Percentiles rank a stretch among this genome's conserved stretches.
Evolutionary conservation across 2,888 invertebrate species (phyloP).

Genomic region (Leptinotarsa peninsularis): DNA sequence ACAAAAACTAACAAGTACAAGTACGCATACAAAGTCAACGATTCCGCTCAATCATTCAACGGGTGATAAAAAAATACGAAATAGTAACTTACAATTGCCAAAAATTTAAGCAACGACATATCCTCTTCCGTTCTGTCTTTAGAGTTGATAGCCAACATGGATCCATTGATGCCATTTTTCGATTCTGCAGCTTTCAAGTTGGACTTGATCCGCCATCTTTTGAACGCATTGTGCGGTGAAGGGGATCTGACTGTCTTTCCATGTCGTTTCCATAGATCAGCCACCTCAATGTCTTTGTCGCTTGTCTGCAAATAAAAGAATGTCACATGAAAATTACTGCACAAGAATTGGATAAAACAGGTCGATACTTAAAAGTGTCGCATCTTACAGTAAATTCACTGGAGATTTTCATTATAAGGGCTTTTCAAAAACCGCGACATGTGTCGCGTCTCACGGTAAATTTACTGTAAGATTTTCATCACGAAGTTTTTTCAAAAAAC

Average conservation of each 20-base stretch:
- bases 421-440: no score
- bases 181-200: constrained; percentile 52
- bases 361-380: neutral
- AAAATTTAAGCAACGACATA: constrained; percentile 75
- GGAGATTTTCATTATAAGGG: no score
- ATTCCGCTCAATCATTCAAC: neutral
- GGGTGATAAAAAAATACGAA: neutral
- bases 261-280: constrained; percentile 62
- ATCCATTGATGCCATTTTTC: constrained; percentile 51
- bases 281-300: constrained; percentile 63
- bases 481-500: no score
- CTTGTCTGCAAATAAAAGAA: constrained; percentile 60
- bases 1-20: constrained; percentile 14
- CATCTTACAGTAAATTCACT: no score
- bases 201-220: constrained; percentile 61
- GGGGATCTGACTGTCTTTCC: constrained; percentile 56
- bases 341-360: neutral
- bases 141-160: constrained; percentile 41
- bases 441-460: no score
- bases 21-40: neutral
- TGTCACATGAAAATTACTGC: neutral
- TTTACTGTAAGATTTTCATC: no score
- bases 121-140: constrained; percentile 62
- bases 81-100: constrained; percentile 80
- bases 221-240: constrained; percentile 62